Percentiles rank a stretch among this genome's conserved stretches.
phyloP scores from a whole-genome alignment of 1,140 invertebrate species.

The Anastrepha obliqua region DNA sequence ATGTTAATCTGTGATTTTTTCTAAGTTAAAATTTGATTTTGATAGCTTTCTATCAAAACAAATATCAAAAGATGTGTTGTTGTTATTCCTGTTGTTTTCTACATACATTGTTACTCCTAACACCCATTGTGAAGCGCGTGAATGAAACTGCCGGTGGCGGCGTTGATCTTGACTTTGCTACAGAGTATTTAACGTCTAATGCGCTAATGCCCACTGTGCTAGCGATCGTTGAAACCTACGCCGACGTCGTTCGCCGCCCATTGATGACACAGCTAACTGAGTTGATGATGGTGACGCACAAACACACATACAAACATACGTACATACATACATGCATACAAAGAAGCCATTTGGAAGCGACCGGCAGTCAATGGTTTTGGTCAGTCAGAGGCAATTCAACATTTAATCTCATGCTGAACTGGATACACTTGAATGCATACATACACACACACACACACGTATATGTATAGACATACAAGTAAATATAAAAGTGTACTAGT shows the following conservation, averaged over 20 bases:
- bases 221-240: too few species aligned
- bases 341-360: background rate
- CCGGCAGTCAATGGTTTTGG: background rate
- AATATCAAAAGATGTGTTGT: background rate
- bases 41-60: conserved; percentile 14
- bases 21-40: conserved; percentile 40
- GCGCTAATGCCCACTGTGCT: background rate
- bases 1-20: conserved; percentile 32
- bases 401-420: background rate
- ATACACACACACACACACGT: too few species aligned
- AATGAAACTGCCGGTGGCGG: background rate
- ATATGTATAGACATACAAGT: background rate
- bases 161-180: background rate
- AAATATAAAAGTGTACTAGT: background rate
- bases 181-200: background rate
- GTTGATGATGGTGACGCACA: background rate
- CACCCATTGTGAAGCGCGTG: background rate
- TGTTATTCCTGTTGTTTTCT: background rate
- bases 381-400: background rate
- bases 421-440: background rate
- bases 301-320: background rate
- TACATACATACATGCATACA: too few species aligned
- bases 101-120: background rate
- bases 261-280: background rate
- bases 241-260: background rate